A percentile compares a stretch with the other conserved stretches of the same genome.
These are phyloP conservation scores for Hydractinia echinata DNA, from an alignment of 30 jellyfish, hydroid and myxozoan genomes.

Conservation along the genomic window DNA sequence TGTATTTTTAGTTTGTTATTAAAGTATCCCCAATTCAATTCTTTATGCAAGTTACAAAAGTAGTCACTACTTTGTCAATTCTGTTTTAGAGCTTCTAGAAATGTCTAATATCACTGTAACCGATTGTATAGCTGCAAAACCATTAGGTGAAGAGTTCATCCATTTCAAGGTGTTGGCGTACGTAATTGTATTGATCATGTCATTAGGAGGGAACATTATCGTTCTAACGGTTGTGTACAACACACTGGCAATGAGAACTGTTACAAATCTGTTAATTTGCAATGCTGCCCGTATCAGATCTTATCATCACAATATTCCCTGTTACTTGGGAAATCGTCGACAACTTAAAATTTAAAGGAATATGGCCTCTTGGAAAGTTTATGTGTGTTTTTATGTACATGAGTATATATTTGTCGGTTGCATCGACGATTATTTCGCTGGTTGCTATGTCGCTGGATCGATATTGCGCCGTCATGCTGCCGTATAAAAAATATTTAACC, in stretches of 20 bases:
- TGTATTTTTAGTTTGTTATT: no score
- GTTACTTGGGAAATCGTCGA: conserved; percentile 54
- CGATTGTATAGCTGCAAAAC: no score
- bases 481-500: conserved; percentile 43
- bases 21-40: no score
- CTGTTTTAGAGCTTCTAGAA: no score
- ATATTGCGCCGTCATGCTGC: conserved; percentile 62
- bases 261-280: conserved; percentile 58
- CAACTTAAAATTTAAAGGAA: conserved; percentile 36
- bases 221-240: conserved; percentile 42
- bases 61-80: no score
- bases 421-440: conserved; percentile 60
- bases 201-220: conserved; percentile 54
- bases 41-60: no score
- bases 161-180: neutral
- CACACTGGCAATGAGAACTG: conserved; percentile 61
- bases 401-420: conserved; percentile 62
- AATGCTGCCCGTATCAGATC: conserved; percentile 70
- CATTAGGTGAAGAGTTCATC: neutral
- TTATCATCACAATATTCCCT: conserved; percentile 64
- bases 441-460: conserved; percentile 65
- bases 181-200: conserved; percentile 19
- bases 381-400: conserved; percentile 54
- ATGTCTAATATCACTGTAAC: no score
- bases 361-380: conserved; percentile 67